A percentile compares a stretch with the other conserved stretches of the same genome.
These are phyloP conservation scores for Chrysopilus asiliformis DNA, from an alignment of 2,888 invertebrate species.

Conservation along the genomic window DNA sequence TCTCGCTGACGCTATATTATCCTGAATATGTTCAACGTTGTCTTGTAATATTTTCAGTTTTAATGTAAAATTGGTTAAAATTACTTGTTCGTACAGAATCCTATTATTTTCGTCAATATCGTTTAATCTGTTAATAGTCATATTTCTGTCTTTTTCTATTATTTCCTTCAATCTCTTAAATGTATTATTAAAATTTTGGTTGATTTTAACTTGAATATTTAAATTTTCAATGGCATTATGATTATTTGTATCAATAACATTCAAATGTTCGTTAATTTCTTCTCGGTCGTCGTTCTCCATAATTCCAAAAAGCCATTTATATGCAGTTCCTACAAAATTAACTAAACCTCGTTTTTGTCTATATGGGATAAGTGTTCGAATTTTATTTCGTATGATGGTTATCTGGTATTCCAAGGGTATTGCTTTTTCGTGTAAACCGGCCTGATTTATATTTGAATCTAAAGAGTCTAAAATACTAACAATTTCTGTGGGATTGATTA, in stretches of 20 bases:
- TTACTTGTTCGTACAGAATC: slow-evolving; percentile 7
- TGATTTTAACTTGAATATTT: slow-evolving; percentile 5
- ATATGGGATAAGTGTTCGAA: slow-evolving; percentile 2
- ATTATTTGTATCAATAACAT: too few species aligned
- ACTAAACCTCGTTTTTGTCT: slow-evolving; percentile 5
- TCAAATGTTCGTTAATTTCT: too few species aligned
- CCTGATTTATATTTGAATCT: too few species aligned
- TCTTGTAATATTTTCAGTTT: slow-evolving; percentile 7
- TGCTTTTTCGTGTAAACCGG: too few species aligned
- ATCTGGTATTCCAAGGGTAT: too few species aligned
- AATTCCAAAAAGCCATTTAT: slow-evolving; percentile 2
- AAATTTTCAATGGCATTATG: too few species aligned
- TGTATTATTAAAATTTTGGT: slow-evolving; percentile 6
- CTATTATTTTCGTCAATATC: slow-evolving; percentile 4
- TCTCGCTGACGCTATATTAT: too few species aligned
- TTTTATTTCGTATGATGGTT: too few species aligned
- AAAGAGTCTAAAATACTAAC: too few species aligned
- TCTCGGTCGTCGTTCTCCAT: slow-evolving; percentile 2
- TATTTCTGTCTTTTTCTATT: slow-evolving; percentile 7
- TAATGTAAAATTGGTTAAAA: slow-evolving; percentile 7
- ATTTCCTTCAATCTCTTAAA: too few species aligned
- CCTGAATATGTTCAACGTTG: too few species aligned
- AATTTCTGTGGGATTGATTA: too few species aligned
- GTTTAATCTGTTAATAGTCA: slow-evolving; percentile 4
- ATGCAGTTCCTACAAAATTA: slow-evolving; percentile 4